phyloP scores from a whole-genome alignment of 1,140 invertebrate genomes.

The Sarcophaga bullata region DNA sequence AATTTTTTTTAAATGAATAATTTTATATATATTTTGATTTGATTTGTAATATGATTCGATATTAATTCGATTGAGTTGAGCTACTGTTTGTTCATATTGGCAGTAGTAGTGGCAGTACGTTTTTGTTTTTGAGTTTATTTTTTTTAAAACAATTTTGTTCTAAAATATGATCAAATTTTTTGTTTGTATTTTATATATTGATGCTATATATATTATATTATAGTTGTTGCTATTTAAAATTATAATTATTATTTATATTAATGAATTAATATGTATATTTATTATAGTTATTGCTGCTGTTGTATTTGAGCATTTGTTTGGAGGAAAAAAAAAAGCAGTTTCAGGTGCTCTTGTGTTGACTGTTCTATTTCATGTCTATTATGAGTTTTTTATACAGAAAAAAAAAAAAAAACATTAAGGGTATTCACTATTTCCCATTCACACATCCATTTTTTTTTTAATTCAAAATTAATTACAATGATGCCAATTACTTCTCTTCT shows the following conservation, averaged over 20 bases:
- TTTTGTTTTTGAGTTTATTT: not conserved
- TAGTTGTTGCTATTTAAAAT: too few relatives aligned
- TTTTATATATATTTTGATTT: too few relatives aligned
- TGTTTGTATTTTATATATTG: constrained; percentile 4
- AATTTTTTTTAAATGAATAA: too few relatives aligned
- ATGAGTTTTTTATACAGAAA: not conserved
- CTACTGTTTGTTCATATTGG: constrained; percentile 65
- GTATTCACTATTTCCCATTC: not conserved
- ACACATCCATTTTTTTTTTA: too few relatives aligned
- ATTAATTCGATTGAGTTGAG: constrained; percentile 39
- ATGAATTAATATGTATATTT: too few relatives aligned
- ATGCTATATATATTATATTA: not conserved
- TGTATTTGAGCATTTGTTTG: not conserved
- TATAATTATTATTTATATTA: too few relatives aligned
- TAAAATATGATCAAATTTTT: not conserved
- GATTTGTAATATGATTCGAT: too few relatives aligned
- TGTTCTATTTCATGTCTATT: constrained; percentile 12
- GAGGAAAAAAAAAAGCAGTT: constrained; percentile 8
- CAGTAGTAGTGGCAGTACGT: constrained; percentile 53
- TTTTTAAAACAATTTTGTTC: not conserved
- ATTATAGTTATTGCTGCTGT: not conserved
- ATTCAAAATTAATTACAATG: too few relatives aligned
- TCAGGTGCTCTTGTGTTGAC: constrained; percentile 37
- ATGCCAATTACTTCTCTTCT: not conserved
- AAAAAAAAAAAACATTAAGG: not conserved